These are phyloP conservation scores for Phrynocephalus forsythii DNA, from an alignment of 2,797 vertebrate species.

Conservation along the genomic window DNA sequence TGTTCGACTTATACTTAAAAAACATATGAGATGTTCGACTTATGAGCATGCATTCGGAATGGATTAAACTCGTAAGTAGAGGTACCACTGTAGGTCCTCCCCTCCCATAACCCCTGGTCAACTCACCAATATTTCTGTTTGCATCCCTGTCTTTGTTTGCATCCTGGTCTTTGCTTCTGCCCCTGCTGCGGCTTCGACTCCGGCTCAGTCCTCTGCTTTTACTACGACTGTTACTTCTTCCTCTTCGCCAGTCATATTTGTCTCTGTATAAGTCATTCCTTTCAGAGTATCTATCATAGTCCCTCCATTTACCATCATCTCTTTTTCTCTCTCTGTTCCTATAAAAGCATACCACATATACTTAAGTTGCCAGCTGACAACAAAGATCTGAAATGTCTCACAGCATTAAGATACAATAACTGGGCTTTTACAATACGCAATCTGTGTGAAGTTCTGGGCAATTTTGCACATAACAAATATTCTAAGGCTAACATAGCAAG, in stretches of 20 bases:
- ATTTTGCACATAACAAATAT: not conserved
- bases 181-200: slow-evolving; percentile 87
- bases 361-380: slow-evolving; percentile 28
- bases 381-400: not conserved
- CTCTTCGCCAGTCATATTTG: slow-evolving; percentile 89
- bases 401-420: not conserved
- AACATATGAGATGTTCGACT: too few relatives aligned
- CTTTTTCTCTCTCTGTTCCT: slow-evolving; percentile 92
- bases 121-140: slow-evolving; percentile 86
- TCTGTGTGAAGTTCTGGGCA: not conserved
- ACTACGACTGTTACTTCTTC: slow-evolving; percentile 86
- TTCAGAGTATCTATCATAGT: slow-evolving; percentile 90
- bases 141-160: slow-evolving; percentile 85
- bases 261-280: slow-evolving; percentile 88
- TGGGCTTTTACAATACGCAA: not conserved
- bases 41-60: too few relatives aligned
- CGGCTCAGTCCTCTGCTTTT: slow-evolving; percentile 82
- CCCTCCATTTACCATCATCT: slow-evolving; percentile 94
- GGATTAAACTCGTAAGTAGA: too few relatives aligned
- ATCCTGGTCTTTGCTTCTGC: slow-evolving; percentile 84
- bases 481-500: not conserved
- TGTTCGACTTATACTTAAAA: too few relatives aligned
- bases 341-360: slow-evolving; percentile 28
- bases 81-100: too few relatives aligned
- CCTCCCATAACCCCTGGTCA: not conserved